Evolutionary conservation across 1,140 invertebrate species (phyloP), one percentile per base, ranked within the genome.

Genomic region (Diabrotica undecimpunctata): DNA sequence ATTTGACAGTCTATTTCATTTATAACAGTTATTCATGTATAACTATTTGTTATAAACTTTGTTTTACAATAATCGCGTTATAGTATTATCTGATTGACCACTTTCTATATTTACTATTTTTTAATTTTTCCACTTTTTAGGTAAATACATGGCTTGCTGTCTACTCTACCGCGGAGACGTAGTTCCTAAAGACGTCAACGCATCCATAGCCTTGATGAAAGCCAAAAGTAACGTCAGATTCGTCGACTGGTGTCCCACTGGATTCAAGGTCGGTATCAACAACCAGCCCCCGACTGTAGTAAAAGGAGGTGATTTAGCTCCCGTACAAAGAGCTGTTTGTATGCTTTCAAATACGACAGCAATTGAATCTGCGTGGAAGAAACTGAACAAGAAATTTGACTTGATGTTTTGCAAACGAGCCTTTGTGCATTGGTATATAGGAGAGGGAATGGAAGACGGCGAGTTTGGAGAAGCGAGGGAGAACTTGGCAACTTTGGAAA

Each of bases 91-190:
- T 25, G 25, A 25, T 25, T 25, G 25, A 25, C 25, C 25, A 25
- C 1, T 25, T 1, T 25, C 4, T 4, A 25, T 25, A 25, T 4
- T 2, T 2, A 1, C 25, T 25, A 25, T 25, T n/a, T n/a, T n/a
- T 25, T 2, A 25, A 25, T 25, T 25, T 25, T 25, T 25, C 25
- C 25, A 25, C 7, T 55, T 55, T 55, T 55, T 25, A 78, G 93
- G 92, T 67, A 94, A 95, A 77, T 95, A 93, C 84, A 94, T 95
- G 92, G 91, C 91, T 14, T 92, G 92, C 82, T 87, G 90, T 83
- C 76, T 89, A 55, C 79, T 89, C 59, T 89, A 88, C 77, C 80
- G 85, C 54, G 86, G 86, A 7, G 86, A 88, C 71, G 85, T 87
- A 2, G 74, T 76, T 12, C 76, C 76, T 1, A 77, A 78, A 66